phyloP scores from a whole-genome alignment of 2,888 invertebrate genomes.

The Phyto melanocephala region DNA sequence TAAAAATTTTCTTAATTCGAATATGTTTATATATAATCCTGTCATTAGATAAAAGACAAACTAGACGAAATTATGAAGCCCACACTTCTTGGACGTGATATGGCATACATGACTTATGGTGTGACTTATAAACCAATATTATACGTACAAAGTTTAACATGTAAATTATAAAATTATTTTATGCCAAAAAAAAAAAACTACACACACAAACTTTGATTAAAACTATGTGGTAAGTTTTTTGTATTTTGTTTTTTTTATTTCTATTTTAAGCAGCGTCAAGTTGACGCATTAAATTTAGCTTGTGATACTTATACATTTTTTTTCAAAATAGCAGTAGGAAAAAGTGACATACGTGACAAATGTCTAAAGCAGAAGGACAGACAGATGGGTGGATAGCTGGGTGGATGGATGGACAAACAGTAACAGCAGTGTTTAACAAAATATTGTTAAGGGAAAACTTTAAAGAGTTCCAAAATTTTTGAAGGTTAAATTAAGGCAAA shows the following conservation, averaged over 20 bases:
- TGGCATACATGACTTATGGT: constrained; percentile 3
- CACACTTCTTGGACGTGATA: constrained; percentile 12
- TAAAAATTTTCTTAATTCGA: background rate
- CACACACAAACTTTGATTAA: too few relatives aligned
- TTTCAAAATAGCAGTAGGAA: constrained; percentile 40
- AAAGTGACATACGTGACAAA: constrained; percentile 62
- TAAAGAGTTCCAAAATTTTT: too few relatives aligned
- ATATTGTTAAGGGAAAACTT: too few relatives aligned
- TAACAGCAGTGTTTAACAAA: too few relatives aligned
- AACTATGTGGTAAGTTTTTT: background rate
- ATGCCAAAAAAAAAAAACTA: constrained; percentile 26
- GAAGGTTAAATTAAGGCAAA: too few relatives aligned
- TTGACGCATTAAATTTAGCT: constrained; percentile 55
- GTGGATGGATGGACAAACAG: too few relatives aligned
- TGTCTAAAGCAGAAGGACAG: constrained; percentile 1
- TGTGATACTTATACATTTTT: constrained; percentile 45
- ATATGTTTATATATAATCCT: constrained; percentile 15
- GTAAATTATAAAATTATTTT: constrained; percentile 54
- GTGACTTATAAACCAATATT: constrained; percentile 13
- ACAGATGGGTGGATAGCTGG: background rate
- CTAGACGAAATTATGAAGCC: constrained; percentile 7
- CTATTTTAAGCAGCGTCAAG: constrained; percentile 42
- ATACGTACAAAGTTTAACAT: constrained; percentile 29
- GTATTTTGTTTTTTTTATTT: background rate
- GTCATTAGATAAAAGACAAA: constrained; percentile 21